Evolutionary conservation across 1,140 invertebrate genomes (phyloP), one percentile per base, ranked within the genome.

Genomic region (Drosophila ohnishii): DNA sequence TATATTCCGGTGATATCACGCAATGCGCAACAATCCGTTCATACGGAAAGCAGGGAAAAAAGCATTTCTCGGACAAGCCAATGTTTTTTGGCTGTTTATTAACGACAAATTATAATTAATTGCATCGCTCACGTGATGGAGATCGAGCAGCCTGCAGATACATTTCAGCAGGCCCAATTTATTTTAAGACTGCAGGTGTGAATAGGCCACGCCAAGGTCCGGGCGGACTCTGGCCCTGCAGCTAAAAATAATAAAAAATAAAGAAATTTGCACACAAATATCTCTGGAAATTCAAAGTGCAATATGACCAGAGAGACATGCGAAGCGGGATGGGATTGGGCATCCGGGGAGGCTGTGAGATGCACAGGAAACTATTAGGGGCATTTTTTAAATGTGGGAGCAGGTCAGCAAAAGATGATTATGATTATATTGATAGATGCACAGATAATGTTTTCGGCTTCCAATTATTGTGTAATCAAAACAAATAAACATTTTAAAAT

Each of bases 21-120:
- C 72, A 72, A 64, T 13, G 62, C 56, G 48, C 42, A 39, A 30
- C 4, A 30, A 35, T 57, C 35, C 39, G n/a, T 39, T n/a, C 50
- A 39, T 60, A 47, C 37, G 58, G 37, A 50, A 64, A 44, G n/a
- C 34, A 10, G 32, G n/a, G 13, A 19, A 47, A n/a, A 28, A n/a
- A 10, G 10, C 35, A 22, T 32, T 44, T 39, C 47, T 28, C 42
- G n/a, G 16, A 2, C 16, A 45, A 30, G n/a, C 10, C 48, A 32
- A 25, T 56, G 28, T 63, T 65, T 73, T 76, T 77, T 47, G 56
- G 28, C 62, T 75, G 71, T 74, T 83, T 84, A 84, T 87, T 78
- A 82, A 83, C 78, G 81, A 90, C 86, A 90, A 89, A 90, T 90
- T 90, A 90, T 90, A 86, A 90, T 86, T 90, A 90, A 90, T 90